Percentiles rank a stretch among this genome's conserved stretches.
Evolutionary conservation across 2,113 vertebrate genomes (phyloP).

Genomic region (Pelmatolapia mariae): DNA sequence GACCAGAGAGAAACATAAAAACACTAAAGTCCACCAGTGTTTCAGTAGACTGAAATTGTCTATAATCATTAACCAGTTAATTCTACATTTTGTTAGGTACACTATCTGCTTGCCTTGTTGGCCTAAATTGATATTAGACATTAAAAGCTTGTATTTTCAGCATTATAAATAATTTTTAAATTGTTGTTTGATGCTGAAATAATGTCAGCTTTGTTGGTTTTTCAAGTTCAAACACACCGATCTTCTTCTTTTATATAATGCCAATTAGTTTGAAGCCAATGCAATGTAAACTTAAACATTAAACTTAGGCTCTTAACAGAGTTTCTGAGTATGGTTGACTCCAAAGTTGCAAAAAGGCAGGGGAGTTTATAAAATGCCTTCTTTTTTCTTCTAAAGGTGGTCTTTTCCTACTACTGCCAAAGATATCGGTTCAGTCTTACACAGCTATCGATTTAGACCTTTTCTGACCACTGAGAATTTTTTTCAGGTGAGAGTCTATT

Average conservation of each 20-base stretch:
- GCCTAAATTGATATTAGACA: neutral
- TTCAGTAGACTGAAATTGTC: neutral
- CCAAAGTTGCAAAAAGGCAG: neutral
- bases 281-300: neutral
- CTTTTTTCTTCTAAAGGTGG: rapidly evolving
- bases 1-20: neutral
- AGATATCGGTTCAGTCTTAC: neutral
- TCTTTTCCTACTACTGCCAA: neutral
- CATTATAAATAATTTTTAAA: neutral
- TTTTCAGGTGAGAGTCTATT: neutral
- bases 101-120: neutral
- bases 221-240: neutral
- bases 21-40: neutral
- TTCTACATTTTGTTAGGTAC: neutral
- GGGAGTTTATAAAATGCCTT: neutral
- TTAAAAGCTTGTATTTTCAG: neutral
- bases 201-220: neutral
- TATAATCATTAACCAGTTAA: neutral
- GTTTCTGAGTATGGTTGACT: neutral
- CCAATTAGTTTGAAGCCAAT: neutral
- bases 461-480: neutral
- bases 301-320: neutral
- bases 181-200: neutral
- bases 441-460: neutral
- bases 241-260: neutral